Base-by-base conservation (phyloP, 2,797 vertebrate genomes). In the Yasuhikotakia modesta region DNA sequence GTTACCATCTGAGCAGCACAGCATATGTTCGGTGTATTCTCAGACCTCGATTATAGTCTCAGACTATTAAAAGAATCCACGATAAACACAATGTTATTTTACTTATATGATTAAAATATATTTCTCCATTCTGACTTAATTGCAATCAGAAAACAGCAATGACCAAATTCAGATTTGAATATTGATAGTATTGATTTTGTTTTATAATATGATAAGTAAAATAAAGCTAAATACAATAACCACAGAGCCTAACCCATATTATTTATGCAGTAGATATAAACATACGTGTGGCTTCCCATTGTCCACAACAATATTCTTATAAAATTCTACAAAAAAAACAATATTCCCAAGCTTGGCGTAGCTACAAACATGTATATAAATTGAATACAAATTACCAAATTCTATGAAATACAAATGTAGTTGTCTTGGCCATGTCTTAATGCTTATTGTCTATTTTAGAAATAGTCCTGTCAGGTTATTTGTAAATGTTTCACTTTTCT, bases 21-120 rank as follows among this genome's bases (percentile, higher is more conserved):
- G 76, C 79, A 81, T 76, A 82, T 82, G 81, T 79, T 53, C 39
- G 46, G 46, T 78, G 45, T 78, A 70, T 65, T 66, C 35, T 66
- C 12, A 55, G 60, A 71, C 58, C 58, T 77, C n/a, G 1, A 24
- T 35, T 58, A 24, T 5, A 21, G 5, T 24, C 22, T 27, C 11
- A 19, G 65, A 72, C 27, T 66, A 76, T 64, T 58, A 68, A 78
- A 52, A 32, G 39, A 45, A 69, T 39, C n/a, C 27, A 45, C 46
- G 64, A 78, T 48, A 80, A 82, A 65, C 55, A 17, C 30, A 63
- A 67, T n/a, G n/a, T n/a, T n/a, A n/a, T 7, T 57, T 74, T 70
- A 16, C 30, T 75, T 19, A 61, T 57, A 22, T 1, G 13, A 69
- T 73, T 72, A 58, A 12, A 45, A 45, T 27, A 45, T 27, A 76